Percentiles rank a stretch among this genome's conserved stretches.
Evolutionary conservation across 2,888 invertebrate species (phyloP).

Genomic region (Stegophylla sp.): DNA sequence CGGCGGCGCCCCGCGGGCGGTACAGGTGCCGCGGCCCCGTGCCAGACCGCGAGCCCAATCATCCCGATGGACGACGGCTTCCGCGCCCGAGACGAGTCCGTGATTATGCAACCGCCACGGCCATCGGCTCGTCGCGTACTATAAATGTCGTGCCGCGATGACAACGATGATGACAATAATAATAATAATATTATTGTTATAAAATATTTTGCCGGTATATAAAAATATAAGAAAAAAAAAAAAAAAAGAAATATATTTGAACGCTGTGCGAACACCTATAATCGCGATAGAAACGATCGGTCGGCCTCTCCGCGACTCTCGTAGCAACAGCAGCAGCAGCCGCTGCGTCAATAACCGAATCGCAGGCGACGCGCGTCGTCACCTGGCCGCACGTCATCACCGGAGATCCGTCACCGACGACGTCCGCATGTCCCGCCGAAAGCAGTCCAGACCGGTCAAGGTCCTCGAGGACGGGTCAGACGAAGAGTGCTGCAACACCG

Average conservation of each 20-base stretch:
- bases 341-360: neutral
- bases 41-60: no score
- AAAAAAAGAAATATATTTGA: no score
- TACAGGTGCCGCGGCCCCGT: slow-evolving; percentile 7
- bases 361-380: neutral
- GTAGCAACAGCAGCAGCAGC: neutral
- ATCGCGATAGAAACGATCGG: neutral
- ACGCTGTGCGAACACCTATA: no score
- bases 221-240: no score
- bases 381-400: no score
- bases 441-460: slow-evolving; percentile 58
- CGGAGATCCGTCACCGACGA: neutral
- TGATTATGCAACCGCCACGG: neutral
- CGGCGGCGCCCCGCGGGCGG: neutral
- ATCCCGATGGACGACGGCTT: neutral
- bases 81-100: slow-evolving; percentile 5
- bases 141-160: neutral
- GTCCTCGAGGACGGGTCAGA: slow-evolving; percentile 53
- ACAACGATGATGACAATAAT: neutral
- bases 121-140: neutral
- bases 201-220: no score
- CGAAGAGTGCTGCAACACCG: slow-evolving; percentile 26
- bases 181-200: no score
- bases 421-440: slow-evolving; percentile 57
- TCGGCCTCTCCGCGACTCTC: neutral